Base-by-base conservation (phyloP, 2,888 invertebrate genomes). In the Cremastinae sp. region DNA sequence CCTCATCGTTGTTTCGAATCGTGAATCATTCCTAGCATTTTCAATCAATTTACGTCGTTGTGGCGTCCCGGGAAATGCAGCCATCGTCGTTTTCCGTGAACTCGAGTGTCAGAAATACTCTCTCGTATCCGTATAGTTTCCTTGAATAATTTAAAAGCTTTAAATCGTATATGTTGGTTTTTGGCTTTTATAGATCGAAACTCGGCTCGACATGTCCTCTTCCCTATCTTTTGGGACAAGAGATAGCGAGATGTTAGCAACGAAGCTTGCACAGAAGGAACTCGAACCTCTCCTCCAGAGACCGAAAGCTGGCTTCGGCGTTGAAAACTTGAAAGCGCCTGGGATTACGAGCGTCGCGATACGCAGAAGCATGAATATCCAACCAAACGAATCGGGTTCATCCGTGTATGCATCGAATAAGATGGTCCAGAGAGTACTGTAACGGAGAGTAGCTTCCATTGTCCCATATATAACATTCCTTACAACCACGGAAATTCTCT, bases 251-350 rank as follows among this genome's bases (percentile, higher is more conserved):
- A 35, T 12, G 3, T 8, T 37, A 7, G 3, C 5, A 28, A n/a
- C 14, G 8, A 28, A 16, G 10, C n/a, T 39, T 20, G 22, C 14
- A 39, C 37, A 16, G 41, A 65, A 49, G 41, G 41, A 75, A 70
- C 70, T 47, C 47, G 49, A 56, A 53, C n/a, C n/a, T 45, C 61
- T 28, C 39, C 65, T 49, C 49, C 18, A n/a, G 64, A 70, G 35
- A 65, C 69, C 58, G 51, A 65, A 70, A 70, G 47, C 43, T 65
- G 59, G 58, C 47, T 70, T 70, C 70, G 43, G 66, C 66, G 65
- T 61, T 61, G 66, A 71, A 71, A 75, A 75, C 70, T 71, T 75
- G 71, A 71, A 75, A 71, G 71, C 71, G 64, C 53, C 39, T 59
- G 69, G 74, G 69, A 75, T 70, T 75, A 64, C 64, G 53, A 43